Evolutionary conservation across 2,888 invertebrate genomes (phyloP).

Genomic region (Muschampia plurimacula): DNA sequence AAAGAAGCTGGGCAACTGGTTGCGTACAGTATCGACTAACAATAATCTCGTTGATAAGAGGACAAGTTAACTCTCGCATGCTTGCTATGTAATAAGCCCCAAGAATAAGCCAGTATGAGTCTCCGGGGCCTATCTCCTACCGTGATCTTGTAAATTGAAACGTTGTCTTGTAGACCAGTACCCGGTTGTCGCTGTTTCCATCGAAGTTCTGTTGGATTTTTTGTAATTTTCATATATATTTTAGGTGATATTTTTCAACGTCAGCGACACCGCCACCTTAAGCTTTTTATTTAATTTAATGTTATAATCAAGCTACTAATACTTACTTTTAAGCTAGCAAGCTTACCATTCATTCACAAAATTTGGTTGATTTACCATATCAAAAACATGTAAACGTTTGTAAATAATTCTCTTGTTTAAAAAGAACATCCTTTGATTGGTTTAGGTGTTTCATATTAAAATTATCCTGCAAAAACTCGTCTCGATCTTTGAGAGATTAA

Average conservation of each 20-base stretch:
- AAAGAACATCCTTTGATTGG: background rate
- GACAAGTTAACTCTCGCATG: conserved; percentile 81
- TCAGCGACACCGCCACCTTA: background rate
- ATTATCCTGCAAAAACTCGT: conserved; percentile 35
- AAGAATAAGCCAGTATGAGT: conserved; percentile 70
- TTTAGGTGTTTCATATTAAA: conserved; percentile 28
- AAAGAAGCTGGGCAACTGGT: conserved; percentile 51
- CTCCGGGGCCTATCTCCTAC: conserved; percentile 72
- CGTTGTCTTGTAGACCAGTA: conserved; percentile 68
- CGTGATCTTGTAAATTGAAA: conserved; percentile 82
- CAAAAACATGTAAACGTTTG: too few species aligned
- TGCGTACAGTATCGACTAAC: conserved; percentile 71
- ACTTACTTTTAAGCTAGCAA: too few species aligned
- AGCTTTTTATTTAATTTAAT: background rate
- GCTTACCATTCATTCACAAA: too few species aligned
- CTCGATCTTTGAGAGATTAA: conserved; percentile 70
- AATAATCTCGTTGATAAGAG: conserved; percentile 79
- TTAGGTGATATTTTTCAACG: conserved; percentile 46
- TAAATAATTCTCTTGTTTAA: background rate
- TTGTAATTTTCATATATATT: conserved; percentile 41
- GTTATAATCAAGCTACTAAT: background rate
- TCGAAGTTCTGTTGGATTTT: conserved; percentile 48
- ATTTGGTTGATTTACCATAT: too few species aligned
- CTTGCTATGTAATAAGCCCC: conserved; percentile 73
- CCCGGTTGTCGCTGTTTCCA: conserved; percentile 54